Base-by-base conservation (phyloP, 2,113 vertebrate genomes). In the Rhagologus leucostigma region DNA sequence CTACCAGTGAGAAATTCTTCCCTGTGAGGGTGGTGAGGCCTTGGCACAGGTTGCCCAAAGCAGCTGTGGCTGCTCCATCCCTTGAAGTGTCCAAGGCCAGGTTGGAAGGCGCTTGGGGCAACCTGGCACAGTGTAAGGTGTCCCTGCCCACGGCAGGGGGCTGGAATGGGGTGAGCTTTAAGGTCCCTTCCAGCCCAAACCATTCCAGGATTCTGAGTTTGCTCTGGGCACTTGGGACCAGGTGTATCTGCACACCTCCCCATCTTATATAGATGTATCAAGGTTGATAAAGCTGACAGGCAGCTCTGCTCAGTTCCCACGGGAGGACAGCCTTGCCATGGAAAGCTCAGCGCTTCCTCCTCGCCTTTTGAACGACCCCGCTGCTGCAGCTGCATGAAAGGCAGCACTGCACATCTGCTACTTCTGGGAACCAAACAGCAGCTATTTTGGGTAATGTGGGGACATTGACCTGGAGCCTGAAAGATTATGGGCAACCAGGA, bases 221-320 rank as follows among this genome's bases (percentile, higher is more conserved):
- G 63, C n/a, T 53, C n/a, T 56, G 52, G 46, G 37, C 17, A 47
- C 26, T 24, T 0, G 0, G 21, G 52, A 64, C 32, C 2, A 3
- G 39, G n/a, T 32, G 15, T 55, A 47, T 41, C 21, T 78, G 70
- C 41, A 78, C 56, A 71, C 12, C 22, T 39, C 6, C 22, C 5
- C 16, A 30, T 3, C 11, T 42, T 17, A 30, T 0, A 8, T 0
- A 59, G 52, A 9, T 2, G 10, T 16, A 50, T 9, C 22, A 35
- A 55, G 19, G 41, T 2, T 65, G 15, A 39, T 20, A 39, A 59
- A 59, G 44, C n/a, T 49, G 41, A 47, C 27, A 16, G 42, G 47
- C 35, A 42, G 26, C 46, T 79, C 26, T 59, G 63, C 46, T 63
- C 11, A 3, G 49, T 9, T 52, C 64, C 57, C 42, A 27, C 0